Conservation (phyloP, 2,113 vertebrate species). For the Hemibates koningsi region DNA sequence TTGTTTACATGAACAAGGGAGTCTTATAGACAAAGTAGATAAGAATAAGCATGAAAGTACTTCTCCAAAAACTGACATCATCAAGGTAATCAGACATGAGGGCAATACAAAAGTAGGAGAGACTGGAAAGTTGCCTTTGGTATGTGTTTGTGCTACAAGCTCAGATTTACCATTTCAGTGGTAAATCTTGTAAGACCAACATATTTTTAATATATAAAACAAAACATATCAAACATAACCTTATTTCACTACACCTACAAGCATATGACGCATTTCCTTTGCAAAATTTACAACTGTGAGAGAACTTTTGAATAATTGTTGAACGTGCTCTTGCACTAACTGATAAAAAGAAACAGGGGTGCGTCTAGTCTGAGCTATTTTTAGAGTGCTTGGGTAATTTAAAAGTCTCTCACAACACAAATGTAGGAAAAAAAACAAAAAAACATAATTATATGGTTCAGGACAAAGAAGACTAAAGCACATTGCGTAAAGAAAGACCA, state of each 20-base stretch:
- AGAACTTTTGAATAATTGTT: background rate
- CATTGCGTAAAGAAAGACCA: background rate
- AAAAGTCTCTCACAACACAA: background rate
- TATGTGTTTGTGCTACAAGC: background rate
- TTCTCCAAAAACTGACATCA: background rate
- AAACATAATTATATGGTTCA: background rate
- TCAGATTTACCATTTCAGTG: background rate
- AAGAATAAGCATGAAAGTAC: background rate
- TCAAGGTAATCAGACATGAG: background rate
- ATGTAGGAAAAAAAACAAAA: background rate
- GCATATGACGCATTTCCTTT: background rate
- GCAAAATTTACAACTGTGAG: background rate
- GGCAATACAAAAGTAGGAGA: background rate
- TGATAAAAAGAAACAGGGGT: background rate
- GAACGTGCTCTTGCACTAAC: accelerated
- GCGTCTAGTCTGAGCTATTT: background rate
- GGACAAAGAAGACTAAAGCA: background rate
- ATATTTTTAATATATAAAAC: background rate
- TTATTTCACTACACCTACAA: background rate
- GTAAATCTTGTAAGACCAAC: background rate
- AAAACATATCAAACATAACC: background rate
- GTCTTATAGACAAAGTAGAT: background rate
- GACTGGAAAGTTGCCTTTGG: background rate
- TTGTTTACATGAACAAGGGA: background rate
- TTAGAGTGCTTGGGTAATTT: background rate